Evolutionary conservation across 1,140 invertebrate species (phyloP).

Genomic region (Sitophilus oryzae): DNA sequence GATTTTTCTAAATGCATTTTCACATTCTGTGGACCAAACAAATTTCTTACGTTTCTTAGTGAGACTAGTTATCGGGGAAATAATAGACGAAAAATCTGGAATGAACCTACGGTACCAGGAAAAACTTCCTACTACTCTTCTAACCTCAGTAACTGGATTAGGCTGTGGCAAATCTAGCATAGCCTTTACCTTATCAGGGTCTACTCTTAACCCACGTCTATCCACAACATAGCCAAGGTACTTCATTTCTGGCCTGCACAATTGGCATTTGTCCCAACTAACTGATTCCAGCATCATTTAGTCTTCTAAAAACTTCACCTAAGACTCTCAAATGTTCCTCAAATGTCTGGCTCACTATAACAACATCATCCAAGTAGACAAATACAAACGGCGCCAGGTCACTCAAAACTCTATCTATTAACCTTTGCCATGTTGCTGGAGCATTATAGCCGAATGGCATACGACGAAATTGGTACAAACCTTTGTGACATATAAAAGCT

Average conservation of each 20-base stretch:
- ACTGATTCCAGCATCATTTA: no score
- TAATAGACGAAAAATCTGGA: conserved; percentile 2
- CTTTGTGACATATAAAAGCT: conserved; percentile 44
- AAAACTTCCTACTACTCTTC: conserved; percentile 7
- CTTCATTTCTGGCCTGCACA: conserved; percentile 1
- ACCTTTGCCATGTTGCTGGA: no score
- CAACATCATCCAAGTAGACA: conserved; percentile 38
- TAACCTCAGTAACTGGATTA: conserved; percentile 22
- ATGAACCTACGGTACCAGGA: conserved; percentile 17
- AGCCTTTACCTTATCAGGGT: conserved; percentile 11
- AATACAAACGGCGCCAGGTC: conserved; percentile 22
- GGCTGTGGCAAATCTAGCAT: conserved; percentile 39
- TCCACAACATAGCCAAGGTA: conserved; percentile 15
- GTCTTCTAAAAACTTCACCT: no score
- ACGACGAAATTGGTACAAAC: conserved; percentile 41
- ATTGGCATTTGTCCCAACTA: no score
- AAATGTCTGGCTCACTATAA: not conserved
- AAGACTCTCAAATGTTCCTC: conserved; percentile 4
- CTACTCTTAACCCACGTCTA: not conserved
- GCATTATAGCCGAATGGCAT: conserved; percentile 46
- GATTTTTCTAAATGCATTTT: no score
- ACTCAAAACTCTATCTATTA: conserved; percentile 30
- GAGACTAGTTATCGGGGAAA: conserved; percentile 29
- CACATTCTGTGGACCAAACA: no score
- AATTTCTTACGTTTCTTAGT: conserved; percentile 19